Conservation (phyloP, 2,113 vertebrate species). For the Trachemys scripta region DNA sequence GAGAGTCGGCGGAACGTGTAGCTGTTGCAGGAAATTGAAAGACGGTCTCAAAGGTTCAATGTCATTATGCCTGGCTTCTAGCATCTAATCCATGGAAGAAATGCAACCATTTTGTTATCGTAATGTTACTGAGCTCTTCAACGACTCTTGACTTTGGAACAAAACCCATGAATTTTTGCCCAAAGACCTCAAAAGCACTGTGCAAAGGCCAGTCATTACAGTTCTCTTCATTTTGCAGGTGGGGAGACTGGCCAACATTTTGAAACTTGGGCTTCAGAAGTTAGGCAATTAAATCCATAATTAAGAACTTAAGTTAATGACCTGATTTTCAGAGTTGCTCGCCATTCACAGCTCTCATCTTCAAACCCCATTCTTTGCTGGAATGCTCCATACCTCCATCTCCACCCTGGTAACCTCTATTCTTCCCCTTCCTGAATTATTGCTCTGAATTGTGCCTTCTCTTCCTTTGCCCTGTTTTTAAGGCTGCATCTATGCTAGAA, state of each 20-base stretch:
- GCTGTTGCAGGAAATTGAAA: neutral
- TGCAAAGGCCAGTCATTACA: fast-evolving
- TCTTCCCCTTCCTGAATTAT: neutral
- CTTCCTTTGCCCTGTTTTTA: neutral
- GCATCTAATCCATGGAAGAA: fast-evolving
- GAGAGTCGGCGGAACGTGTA: neutral
- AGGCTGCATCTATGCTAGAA: neutral
- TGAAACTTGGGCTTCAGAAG: neutral
- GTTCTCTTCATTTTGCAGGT: neutral
- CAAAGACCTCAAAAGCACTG: neutral
- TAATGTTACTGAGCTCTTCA: fast-evolving
- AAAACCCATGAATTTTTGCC: neutral
- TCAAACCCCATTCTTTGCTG: neutral
- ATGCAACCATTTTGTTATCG: neutral
- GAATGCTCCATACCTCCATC: fast-evolving
- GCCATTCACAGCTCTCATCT: neutral
- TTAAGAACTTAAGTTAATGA: neutral
- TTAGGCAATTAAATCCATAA: neutral
- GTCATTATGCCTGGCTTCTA: neutral
- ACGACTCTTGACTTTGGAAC: fast-evolving
- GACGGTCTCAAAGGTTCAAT: neutral
- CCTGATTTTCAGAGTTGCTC: neutral
- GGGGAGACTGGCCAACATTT: neutral
- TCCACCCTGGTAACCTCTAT: neutral
- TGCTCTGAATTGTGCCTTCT: neutral